Conservation (phyloP, 2,888 invertebrate genomes). For the Achlya flavicornis region DNA sequence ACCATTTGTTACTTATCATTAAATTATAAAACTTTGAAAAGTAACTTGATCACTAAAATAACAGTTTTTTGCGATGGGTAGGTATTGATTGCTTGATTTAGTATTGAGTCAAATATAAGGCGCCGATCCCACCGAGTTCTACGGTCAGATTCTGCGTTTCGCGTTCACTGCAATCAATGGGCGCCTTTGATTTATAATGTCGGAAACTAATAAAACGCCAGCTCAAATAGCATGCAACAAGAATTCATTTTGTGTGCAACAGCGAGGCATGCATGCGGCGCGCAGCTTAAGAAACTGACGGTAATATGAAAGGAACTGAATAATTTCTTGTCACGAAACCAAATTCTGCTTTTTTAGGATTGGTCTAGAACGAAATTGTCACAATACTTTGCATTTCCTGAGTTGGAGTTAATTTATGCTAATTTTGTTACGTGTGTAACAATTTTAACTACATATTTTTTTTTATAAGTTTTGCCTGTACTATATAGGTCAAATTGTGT, state of each 20-base stretch:
- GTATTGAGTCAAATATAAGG: too few relatives aligned
- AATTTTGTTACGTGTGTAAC: too few relatives aligned
- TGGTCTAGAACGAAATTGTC: background rate
- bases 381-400: background rate
- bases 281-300: background rate
- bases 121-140: too few relatives aligned
- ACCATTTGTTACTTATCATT: too few relatives aligned
- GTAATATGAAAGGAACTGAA: background rate
- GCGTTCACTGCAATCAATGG: too few relatives aligned
- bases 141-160: too few relatives aligned
- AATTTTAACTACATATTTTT: too few relatives aligned
- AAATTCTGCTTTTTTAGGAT: background rate
- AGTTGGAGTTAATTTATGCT: background rate
- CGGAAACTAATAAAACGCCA: slow-evolving; percentile 8
- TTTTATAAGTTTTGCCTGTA: background rate
- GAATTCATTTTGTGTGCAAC: slow-evolving; percentile 13
- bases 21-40: too few relatives aligned
- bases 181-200: background rate
- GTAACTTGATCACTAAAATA: too few relatives aligned
- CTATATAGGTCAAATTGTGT: too few relatives aligned
- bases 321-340: slow-evolving; percentile 5
- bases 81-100: too few relatives aligned
- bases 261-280: slow-evolving; percentile 9
- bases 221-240: slow-evolving; percentile 7
- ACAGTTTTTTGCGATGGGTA: too few relatives aligned